Evolutionary conservation across 2,888 invertebrate genomes (phyloP), one percentile per base, ranked within the genome.

Genomic region (Thymelicus acteon): DNA sequence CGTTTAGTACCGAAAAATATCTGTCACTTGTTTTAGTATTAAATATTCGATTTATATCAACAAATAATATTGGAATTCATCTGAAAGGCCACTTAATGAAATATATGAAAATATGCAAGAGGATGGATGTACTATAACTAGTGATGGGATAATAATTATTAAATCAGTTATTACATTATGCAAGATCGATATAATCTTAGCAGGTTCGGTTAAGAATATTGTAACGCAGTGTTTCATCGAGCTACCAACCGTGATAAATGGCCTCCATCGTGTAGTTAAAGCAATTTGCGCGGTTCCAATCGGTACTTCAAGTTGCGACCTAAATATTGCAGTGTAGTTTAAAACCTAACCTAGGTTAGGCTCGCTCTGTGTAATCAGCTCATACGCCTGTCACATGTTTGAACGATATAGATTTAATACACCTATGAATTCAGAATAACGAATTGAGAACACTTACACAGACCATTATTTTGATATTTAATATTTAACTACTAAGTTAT

Each of bases 231-330:
- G 54, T 79, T 79, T 80, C 79, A 81, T 82, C 77, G 76, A 75
- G 77, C 77, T 77, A 72, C 76, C 71, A 75, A 73, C 74, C 77
- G 78, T 77, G 79, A 78, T 80, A 78, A 80, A 79, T 75, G 75
- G 77, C 78, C 75, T 72, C 72, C 75, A 75, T 69, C 72, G 79
- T 79, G 77, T 79, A 80, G 81, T 81, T 79, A 81, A 79, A 80
- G 81, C 80, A 80, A 85, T 83, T 84, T 84, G 78, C 79, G 78
- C 81, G 79, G 78, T 82, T 76, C 77, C 77, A 77, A 78, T 81
- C 78, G 78, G 75, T 78, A 77, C 74, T 78, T 77, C 74, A 78
- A 77, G 72, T 76, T 75, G 74, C 77, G 81, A 84, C 83, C 85
- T 81, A 79, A 79, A 83, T 82, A 76, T 79, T 75, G 75, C 73